Percentiles rank a stretch among this genome's conserved stretches.
phyloP scores from a whole-genome alignment of 1,140 invertebrate species.

The Vanessa tameamea region DNA sequence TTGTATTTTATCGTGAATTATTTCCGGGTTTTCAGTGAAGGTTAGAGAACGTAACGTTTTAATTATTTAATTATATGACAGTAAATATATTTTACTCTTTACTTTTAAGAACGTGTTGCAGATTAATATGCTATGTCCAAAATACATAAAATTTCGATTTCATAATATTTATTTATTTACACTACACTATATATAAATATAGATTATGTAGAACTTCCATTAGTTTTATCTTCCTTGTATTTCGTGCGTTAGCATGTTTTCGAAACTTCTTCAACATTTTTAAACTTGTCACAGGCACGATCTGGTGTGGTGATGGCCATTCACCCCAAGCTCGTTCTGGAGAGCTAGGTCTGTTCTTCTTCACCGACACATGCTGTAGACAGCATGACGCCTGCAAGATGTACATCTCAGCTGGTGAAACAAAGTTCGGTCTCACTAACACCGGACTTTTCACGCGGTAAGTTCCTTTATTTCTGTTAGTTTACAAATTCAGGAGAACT shows the following conservation, averaged over 20 bases:
- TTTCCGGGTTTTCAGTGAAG: too few relatives aligned
- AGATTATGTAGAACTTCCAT: neutral
- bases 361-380: conserved; percentile 90
- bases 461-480: neutral
- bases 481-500: neutral
- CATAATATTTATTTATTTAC: too few relatives aligned
- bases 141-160: neutral
- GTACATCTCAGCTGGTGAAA: conserved; percentile 86
- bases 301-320: conserved; percentile 91
- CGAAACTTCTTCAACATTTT: too few relatives aligned
- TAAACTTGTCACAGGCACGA: conserved; percentile 79
- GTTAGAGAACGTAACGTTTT: too few relatives aligned
- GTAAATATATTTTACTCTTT: too few relatives aligned
- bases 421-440: conserved; percentile 89
- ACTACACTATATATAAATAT: too few relatives aligned
- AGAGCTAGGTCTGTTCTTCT: conserved; percentile 87
- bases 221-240: neutral
- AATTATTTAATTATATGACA: too few relatives aligned
- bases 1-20: too few relatives aligned
- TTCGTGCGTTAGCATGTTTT: too few relatives aligned
- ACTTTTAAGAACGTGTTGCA: too few relatives aligned
- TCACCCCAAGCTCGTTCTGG: conserved; percentile 82
- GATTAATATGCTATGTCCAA: too few relatives aligned
- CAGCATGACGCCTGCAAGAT: conserved; percentile 88
- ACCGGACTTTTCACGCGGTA: conserved; percentile 81